phyloP scores from a whole-genome alignment of 1,140 invertebrate genomes.

The Caenorhabditis inopinata region DNA sequence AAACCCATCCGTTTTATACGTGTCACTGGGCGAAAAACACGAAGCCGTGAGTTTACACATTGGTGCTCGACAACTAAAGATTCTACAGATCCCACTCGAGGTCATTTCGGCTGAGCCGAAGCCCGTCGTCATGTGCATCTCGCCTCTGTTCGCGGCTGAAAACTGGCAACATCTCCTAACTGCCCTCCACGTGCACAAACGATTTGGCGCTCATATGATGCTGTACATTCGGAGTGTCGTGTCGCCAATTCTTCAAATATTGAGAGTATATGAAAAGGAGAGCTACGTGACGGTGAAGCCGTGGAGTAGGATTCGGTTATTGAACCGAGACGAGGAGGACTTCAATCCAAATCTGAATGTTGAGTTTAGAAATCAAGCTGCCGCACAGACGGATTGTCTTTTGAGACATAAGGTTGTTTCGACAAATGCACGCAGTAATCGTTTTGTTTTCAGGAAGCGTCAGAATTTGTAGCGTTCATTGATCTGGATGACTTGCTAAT shows the following conservation, averaged over 20 bases:
- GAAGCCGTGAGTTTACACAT: not conserved
- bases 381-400: slow-evolving; percentile 42
- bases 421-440: not conserved
- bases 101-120: not conserved
- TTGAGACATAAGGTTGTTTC: slow-evolving; percentile 28
- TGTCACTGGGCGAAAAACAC: not conserved
- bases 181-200: slow-evolving; percentile 24
- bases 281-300: slow-evolving; percentile 33
- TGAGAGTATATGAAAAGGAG: slow-evolving; percentile 35
- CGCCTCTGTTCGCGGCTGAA: slow-evolving; percentile 35
- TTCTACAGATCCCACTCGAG: slow-evolving; percentile 8
- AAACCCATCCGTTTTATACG: not conserved
- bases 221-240: slow-evolving; percentile 39
- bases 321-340: slow-evolving; percentile 11
- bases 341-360: slow-evolving; percentile 37
- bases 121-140: slow-evolving; percentile 34
- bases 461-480: slow-evolving; percentile 17
- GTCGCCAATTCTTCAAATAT: slow-evolving; percentile 11
- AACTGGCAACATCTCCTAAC: slow-evolving; percentile 28
- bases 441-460: slow-evolving; percentile 4
- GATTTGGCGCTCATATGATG: slow-evolving; percentile 37
- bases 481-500: slow-evolving; percentile 37
- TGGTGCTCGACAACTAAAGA: not conserved
- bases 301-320: slow-evolving; percentile 19
- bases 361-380: slow-evolving; percentile 39